Evolutionary conservation across 2,113 vertebrate genomes (phyloP), one percentile per base, ranked within the genome.

Genomic region (Chaetodon trifascialis): DNA sequence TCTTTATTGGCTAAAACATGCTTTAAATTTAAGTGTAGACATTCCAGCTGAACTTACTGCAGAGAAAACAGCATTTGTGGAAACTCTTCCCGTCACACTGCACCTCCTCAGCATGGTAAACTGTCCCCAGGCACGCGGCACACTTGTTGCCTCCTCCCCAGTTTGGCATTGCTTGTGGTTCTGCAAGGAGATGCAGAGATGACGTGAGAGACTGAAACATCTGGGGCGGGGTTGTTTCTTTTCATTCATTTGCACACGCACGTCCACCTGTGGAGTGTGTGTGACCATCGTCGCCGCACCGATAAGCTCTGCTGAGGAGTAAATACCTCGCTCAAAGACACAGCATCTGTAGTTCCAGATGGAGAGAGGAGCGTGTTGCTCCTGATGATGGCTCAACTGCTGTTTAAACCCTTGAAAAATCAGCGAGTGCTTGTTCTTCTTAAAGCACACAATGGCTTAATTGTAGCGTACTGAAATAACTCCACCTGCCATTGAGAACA

Each of bases 61-160:
- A 99, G 78, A 97, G 96, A 52, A 99, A 99, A 80, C 98, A 99
- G 94, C 96, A 96, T 66, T 96, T 96, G 91, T 99, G 98, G 93
- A 97, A 99, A 89, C 96, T 97, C 85, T 96, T 95, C 10, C 98
- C 98, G 0, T 98, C 98, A 0, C 98, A 99, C 93, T 98, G 98
- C 73, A 99, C 97, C 82, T 99, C 98, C 89, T 99, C 98, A 0
- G 98, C 98, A 0, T 98, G 98, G 95, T 99, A 99, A 51, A 99
- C 98, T 0, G 93, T 96, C 70, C 95, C 94, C 1, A 93, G 92
- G 1, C 98, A 99, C 56, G 96, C 95, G 0, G 95, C 91, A 0
- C 98, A 99, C 73, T 96, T 96, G 95, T 98, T 99, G 46, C 98
- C 98, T 3, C 98, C 97, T 78, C 98, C 98, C 98, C 98, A 99